phyloP scores from a whole-genome alignment of 35 echinoderm and acorn worm genomes.

The Diadema setosum region DNA sequence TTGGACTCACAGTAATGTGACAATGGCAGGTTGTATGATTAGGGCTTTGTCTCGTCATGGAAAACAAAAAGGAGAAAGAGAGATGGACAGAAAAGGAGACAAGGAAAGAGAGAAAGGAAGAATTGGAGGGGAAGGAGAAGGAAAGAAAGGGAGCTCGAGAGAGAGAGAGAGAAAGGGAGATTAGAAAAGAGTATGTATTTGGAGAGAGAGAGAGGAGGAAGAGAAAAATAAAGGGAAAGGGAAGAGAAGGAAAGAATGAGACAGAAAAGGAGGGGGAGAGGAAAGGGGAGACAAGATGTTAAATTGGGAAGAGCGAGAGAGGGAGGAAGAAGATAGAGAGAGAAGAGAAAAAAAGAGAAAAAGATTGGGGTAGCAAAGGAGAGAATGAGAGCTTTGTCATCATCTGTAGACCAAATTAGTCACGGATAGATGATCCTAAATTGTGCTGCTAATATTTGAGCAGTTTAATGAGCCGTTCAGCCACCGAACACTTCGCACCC shows the following conservation, averaged over 20 bases:
- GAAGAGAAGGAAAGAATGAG: neutral
- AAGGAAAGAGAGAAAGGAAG: neutral
- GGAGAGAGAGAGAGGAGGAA: neutral
- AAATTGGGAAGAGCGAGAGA: neutral
- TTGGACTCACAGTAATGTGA: too few species aligned
- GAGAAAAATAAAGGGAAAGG: neutral
- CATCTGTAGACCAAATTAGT: too few species aligned
- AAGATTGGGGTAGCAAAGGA: neutral
- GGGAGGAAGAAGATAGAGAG: neutral
- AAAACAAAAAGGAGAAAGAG: neutral
- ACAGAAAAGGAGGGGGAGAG: neutral
- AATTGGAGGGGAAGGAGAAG: neutral
- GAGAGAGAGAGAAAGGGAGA: neutral
- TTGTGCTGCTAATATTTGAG: too few species aligned
- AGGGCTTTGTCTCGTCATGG: too few species aligned
- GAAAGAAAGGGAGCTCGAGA: neutral
- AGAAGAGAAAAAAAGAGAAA: neutral
- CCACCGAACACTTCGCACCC: too few species aligned
- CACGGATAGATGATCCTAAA: too few species aligned
- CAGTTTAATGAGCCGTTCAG: too few species aligned
- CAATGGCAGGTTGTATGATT: too few species aligned
- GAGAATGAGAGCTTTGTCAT: neutral
- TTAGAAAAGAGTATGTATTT: too few species aligned
- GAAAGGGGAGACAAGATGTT: neutral
- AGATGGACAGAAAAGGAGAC: neutral